phyloP scores from a whole-genome alignment of 2,797 vertebrate species.

The Orientallactaga sibirica region DNA sequence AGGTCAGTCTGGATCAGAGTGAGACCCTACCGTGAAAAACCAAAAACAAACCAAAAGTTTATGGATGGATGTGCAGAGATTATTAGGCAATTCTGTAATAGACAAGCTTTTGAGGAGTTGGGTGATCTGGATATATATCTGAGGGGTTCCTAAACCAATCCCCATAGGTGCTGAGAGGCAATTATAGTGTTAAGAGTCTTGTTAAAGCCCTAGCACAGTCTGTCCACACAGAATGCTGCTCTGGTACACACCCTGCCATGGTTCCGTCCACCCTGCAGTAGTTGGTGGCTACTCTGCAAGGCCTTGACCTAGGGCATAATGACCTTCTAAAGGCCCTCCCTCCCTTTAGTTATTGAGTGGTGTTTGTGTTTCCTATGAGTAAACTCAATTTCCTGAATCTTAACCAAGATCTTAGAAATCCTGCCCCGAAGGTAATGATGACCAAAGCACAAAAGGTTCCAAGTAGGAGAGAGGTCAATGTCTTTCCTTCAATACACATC shows the following conservation, averaged over 20 bases:
- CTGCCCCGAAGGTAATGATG: background rate
- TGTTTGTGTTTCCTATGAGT: background rate
- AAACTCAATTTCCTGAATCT: background rate
- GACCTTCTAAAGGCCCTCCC: background rate
- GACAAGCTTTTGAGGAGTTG: background rate
- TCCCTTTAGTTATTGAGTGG: background rate
- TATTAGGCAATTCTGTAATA: background rate
- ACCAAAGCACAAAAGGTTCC: background rate
- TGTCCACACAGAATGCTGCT: background rate
- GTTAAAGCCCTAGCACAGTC: background rate
- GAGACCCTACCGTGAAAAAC: too few species aligned
- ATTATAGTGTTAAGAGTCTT: background rate
- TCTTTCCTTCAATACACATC: background rate
- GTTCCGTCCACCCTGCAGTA: background rate
- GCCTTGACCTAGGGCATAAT: background rate
- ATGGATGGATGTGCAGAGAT: background rate
- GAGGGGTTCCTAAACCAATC: too few species aligned
- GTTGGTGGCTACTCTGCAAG: background rate
- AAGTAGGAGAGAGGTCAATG: background rate
- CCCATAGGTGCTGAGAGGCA: too few species aligned
- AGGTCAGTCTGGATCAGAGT: too few species aligned
- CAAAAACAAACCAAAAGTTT: background rate
- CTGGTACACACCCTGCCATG: background rate
- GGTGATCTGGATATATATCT: background rate
- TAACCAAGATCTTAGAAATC: conserved; percentile 48